A percentile compares a stretch with the other conserved stretches of the same genome.
These are phyloP conservation scores for Ennomos fuscantarius DNA, from an alignment of 2,888 invertebrate species.

Conservation along the genomic window DNA sequence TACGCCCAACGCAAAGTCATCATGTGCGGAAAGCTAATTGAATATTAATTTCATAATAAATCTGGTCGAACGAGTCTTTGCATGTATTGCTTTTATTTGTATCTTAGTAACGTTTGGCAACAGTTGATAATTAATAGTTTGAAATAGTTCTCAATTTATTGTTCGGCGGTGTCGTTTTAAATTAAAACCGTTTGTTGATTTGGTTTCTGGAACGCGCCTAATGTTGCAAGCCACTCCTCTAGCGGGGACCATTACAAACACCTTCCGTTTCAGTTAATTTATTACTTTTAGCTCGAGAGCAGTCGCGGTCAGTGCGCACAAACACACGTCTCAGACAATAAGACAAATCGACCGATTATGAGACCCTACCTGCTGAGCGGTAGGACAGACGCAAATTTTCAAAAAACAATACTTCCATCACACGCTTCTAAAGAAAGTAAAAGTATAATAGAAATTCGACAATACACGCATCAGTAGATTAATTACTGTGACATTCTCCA, in stretches of 20 bases:
- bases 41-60: constrained; percentile 84
- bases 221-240: constrained; percentile 70
- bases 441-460: constrained; percentile 65
- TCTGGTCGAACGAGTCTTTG: constrained; percentile 74
- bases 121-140: constrained; percentile 51
- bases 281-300: constrained; percentile 81
- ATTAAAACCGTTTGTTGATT: constrained; percentile 35
- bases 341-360: constrained; percentile 83
- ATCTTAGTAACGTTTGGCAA: constrained; percentile 62
- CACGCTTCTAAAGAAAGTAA: constrained; percentile 71
- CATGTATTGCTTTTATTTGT: constrained; percentile 68
- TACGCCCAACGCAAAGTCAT: constrained; percentile 78
- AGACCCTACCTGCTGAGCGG: constrained; percentile 79
- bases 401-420: constrained; percentile 53
- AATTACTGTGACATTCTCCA: constrained; percentile 69
- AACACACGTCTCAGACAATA: constrained; percentile 81
- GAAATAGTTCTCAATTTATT: constrained; percentile 53
- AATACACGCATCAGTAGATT: constrained; percentile 73
- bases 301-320: constrained; percentile 79
- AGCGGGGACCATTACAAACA: constrained; percentile 73
- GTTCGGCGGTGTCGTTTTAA: constrained; percentile 35
- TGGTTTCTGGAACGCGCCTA: constrained; percentile 42
- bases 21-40: constrained; percentile 85
- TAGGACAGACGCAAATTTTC: constrained; percentile 76
- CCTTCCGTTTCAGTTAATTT: constrained; percentile 82